phyloP scores from a whole-genome alignment of 1,140 invertebrate genomes.

The Cydia splendana region DNA sequence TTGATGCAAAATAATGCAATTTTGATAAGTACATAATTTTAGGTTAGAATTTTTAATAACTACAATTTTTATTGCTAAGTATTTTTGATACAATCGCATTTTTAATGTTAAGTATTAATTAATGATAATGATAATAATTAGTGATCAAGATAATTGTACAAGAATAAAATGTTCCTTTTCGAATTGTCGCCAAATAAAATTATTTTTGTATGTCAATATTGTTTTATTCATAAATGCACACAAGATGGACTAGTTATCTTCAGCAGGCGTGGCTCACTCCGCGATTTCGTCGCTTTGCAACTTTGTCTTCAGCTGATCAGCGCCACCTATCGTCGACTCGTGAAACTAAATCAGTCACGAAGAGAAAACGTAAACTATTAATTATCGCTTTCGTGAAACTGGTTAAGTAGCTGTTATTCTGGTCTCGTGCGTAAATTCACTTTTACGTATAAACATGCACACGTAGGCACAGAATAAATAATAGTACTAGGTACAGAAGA shows the following conservation, averaged over 20 bases:
- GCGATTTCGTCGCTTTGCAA: too few species aligned
- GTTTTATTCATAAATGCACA: background rate
- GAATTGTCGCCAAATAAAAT: constrained; percentile 27
- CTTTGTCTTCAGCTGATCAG: too few species aligned
- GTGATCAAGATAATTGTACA: constrained; percentile 11
- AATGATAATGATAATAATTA: constrained; percentile 1
- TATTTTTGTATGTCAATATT: constrained; percentile 14
- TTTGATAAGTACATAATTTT: constrained; percentile 8
- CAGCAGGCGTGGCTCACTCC: too few species aligned
- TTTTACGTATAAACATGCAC: background rate
- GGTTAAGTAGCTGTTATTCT: background rate
- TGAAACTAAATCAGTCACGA: background rate
- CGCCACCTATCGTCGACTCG: background rate
- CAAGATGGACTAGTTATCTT: too few species aligned
- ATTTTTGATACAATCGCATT: constrained; percentile 32
- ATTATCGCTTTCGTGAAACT: background rate
- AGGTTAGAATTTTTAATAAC: background rate
- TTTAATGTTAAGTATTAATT: constrained; percentile 20
- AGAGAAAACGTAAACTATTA: background rate
- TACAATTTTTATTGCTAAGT: constrained; percentile 1
- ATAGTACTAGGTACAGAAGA: too few species aligned
- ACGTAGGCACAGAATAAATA: too few species aligned
- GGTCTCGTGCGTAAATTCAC: background rate
- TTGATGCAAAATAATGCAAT: background rate
- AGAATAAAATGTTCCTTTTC: constrained; percentile 28